Conservation (phyloP, 2,113 vertebrate species). For the Oreotrochilus melanogaster region DNA sequence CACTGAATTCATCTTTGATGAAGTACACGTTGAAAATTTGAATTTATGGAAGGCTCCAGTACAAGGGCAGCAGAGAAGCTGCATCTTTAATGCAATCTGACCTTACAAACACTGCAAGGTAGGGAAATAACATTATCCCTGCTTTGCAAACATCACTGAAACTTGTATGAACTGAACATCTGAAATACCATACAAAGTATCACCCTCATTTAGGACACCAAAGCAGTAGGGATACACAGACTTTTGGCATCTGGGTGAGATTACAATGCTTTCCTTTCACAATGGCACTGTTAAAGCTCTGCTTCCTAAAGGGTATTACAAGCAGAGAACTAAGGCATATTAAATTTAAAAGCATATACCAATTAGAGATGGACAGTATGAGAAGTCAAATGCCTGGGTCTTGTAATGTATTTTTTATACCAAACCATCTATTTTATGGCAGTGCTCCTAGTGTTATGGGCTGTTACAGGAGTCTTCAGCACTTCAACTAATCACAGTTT, state of each 20-base stretch:
- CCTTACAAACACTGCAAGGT: neutral
- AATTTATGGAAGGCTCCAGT: neutral
- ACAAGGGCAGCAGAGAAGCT: neutral
- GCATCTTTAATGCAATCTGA: neutral
- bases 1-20: neutral
- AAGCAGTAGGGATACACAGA: neutral
- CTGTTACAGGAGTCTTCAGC: neutral
- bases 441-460: neutral
- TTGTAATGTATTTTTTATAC: neutral
- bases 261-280: neutral
- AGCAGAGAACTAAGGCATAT: neutral
- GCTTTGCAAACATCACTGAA: neutral
- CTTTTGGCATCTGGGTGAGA: neutral
- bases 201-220: neutral
- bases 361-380: neutral
- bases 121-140: neutral
- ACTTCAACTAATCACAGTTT: neutral
- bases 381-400: neutral
- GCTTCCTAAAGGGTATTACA: neutral
- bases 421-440: neutral
- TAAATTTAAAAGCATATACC: neutral
- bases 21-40: neutral
- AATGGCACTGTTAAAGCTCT: neutral
- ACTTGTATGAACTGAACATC: neutral
- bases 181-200: accelerated